Conservation (phyloP, 1,140 invertebrate genomes). For the Ceratosolen solmsi region DNA sequence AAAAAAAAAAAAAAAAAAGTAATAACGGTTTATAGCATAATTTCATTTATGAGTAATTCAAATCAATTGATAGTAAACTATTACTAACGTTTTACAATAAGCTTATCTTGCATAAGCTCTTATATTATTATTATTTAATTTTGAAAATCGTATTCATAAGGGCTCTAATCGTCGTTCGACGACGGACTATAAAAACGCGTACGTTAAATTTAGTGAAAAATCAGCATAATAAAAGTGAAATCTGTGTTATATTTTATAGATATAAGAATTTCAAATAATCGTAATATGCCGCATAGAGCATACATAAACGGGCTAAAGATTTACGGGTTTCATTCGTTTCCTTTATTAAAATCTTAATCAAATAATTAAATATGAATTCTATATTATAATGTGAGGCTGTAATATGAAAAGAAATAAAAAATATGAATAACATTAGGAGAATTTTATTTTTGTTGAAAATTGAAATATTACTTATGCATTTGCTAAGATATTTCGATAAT, state of each 20-base stretch:
- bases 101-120: no score
- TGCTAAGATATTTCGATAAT: no score
- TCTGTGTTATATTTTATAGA: slow-evolving; percentile 1
- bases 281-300: neutral
- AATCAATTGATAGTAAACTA: no score
- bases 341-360: neutral
- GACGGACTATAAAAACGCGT: neutral
- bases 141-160: neutral
- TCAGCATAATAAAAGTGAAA: neutral
- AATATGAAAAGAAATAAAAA: neutral
- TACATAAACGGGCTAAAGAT: slow-evolving; percentile 15
- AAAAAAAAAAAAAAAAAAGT: no score
- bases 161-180: no score
- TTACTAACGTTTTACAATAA: no score
- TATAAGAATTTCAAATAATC: neutral
- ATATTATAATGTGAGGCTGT: no score
- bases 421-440: no score
- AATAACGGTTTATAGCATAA: no score
- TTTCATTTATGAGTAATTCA: no score
- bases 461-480: no score
- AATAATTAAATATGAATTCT: neutral
- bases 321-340: slow-evolving; percentile 1
- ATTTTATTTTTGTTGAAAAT: no score
- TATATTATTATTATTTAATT: neutral
- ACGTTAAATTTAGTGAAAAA: neutral